A percentile compares a stretch with the other conserved stretches of the same genome.
These are phyloP conservation scores for Indicator indicator DNA, from an alignment of 2,113 vertebrate genomes.

Conservation along the genomic window DNA sequence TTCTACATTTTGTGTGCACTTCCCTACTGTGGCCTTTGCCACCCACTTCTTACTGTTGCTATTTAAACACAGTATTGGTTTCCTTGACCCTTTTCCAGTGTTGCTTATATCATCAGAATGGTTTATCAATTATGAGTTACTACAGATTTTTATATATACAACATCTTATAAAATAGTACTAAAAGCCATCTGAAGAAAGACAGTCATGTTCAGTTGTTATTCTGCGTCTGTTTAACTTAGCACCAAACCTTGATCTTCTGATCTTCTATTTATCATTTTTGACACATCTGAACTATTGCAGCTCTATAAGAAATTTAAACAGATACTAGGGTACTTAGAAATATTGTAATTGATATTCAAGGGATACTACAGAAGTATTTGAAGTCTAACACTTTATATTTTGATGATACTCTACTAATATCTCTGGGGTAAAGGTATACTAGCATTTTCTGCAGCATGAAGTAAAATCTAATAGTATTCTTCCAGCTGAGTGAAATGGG, in stretches of 20 bases:
- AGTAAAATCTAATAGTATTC: background rate
- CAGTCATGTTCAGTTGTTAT: background rate
- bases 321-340: too few relatives aligned
- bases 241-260: background rate
- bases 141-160: background rate
- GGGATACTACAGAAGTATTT: background rate
- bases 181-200: background rate
- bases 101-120: background rate
- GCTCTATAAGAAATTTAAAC: background rate
- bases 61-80: background rate
- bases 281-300: background rate
- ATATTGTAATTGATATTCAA: background rate
- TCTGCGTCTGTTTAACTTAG: background rate
- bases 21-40: fast-evolving
- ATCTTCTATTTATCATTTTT: background rate
- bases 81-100: background rate
- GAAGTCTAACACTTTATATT: background rate
- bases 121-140: background rate
- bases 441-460: background rate
- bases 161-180: background rate
- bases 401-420: background rate
- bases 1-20: background rate
- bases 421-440: background rate
- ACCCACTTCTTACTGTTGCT: background rate
- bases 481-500: background rate